Evolutionary conservation across 2,797 vertebrate species (phyloP).

Genomic region (Falco rusticolus): DNA sequence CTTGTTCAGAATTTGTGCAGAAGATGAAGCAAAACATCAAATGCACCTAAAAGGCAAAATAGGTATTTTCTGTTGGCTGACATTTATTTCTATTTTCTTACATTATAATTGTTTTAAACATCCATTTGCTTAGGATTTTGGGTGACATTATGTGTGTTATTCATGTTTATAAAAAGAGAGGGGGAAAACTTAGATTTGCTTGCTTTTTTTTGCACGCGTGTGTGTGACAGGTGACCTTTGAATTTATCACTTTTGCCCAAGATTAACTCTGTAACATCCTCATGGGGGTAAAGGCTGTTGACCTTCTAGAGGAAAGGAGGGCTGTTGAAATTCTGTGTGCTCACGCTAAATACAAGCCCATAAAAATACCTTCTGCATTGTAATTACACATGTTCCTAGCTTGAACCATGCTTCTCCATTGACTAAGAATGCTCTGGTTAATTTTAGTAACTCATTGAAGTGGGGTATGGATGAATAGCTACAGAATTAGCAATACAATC

Average conservation of each 20-base stretch:
- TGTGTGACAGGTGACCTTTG: conserved; percentile 57
- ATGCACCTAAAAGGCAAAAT: background rate
- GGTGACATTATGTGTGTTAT: conserved; percentile 15
- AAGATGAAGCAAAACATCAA: background rate
- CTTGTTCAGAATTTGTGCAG: conserved; percentile 30
- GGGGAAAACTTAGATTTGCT: background rate
- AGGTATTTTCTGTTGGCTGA: conserved; percentile 37
- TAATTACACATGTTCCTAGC: background rate
- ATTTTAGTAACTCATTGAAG: background rate
- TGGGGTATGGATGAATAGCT: background rate
- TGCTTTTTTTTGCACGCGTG: background rate
- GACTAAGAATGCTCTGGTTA: background rate
- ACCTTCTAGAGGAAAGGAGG: conserved; percentile 2
- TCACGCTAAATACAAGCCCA: background rate
- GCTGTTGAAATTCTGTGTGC: background rate
- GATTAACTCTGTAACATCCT: conserved; percentile 34
- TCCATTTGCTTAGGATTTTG: conserved; percentile 34
- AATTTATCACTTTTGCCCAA: conserved; percentile 24
- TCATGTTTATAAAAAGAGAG: conserved; percentile 8
- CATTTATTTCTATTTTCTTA: conserved; percentile 53
- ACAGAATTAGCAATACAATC: background rate
- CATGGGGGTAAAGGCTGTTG: background rate
- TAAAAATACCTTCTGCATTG: background rate
- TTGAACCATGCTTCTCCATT: background rate
- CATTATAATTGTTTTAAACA: conserved; percentile 27